Percentiles rank a stretch among this genome's conserved stretches.
These are phyloP conservation scores for Anthopleura sola DNA, from an alignment of 64 coral and sea anemone genomes.

Conservation along the genomic window DNA sequence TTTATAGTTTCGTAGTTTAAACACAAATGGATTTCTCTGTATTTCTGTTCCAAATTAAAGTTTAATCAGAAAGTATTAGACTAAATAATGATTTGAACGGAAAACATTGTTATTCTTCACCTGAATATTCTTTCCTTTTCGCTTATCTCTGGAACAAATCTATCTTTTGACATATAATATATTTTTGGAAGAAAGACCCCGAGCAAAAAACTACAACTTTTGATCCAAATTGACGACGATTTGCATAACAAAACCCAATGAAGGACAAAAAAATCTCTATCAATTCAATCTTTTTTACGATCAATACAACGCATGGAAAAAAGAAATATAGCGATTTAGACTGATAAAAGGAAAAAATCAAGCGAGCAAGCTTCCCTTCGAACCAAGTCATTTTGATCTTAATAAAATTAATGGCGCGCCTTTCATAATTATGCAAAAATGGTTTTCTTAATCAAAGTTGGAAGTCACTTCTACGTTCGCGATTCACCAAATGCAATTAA, in stretches of 20 bases:
- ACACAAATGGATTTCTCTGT: too few relatives aligned
- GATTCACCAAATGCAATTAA: slow-evolving; percentile 2
- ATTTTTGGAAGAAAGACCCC: background rate
- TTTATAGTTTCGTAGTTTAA: too few relatives aligned
- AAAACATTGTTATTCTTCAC: background rate
- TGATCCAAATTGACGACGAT: background rate
- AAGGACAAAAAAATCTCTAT: background rate
- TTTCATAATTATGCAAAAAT: slow-evolving; percentile 8
- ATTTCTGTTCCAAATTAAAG: too few relatives aligned
- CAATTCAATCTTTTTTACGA: background rate
- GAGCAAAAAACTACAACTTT: background rate
- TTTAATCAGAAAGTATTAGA: too few relatives aligned
- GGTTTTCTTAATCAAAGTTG: slow-evolving; percentile 9
- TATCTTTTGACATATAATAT: background rate
- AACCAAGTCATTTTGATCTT: background rate
- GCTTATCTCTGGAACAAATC: background rate
- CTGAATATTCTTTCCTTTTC: background rate
- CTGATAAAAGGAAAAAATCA: background rate
- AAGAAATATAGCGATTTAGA: background rate
- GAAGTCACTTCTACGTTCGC: background rate
- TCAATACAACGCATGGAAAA: background rate
- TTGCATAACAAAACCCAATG: background rate
- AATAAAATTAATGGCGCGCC: background rate
- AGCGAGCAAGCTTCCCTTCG: background rate
- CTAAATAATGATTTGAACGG: background rate